A percentile compares a stretch with the other conserved stretches of the same genome.
These are phyloP conservation scores for Phenacoccus solenopsis DNA, from an alignment of 1,140 invertebrate genomes.

Conservation along the genomic window DNA sequence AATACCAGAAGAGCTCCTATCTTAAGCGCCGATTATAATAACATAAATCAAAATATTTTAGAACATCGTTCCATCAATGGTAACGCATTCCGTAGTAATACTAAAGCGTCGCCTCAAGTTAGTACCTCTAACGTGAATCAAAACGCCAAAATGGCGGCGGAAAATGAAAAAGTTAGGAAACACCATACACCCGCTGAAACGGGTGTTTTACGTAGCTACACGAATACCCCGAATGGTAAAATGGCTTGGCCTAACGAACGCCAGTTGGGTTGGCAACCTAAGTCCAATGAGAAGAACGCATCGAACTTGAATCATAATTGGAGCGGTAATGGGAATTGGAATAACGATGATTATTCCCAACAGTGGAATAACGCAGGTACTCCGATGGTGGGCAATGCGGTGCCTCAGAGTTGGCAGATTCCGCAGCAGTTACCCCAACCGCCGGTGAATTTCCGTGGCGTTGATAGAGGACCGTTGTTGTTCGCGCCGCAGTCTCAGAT, in stretches of 20 bases:
- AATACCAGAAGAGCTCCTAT: slow-evolving; percentile 8
- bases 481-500: neutral
- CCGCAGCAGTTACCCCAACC: neutral
- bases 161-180: slow-evolving; percentile 10
- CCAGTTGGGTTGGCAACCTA: neutral
- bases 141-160: neutral
- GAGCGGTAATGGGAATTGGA: neutral
- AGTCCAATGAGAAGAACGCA: neutral
- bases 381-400: neutral
- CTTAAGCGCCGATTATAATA: slow-evolving; percentile 16
- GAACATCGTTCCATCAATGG: slow-evolving; percentile 10
- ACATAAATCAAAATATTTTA: slow-evolving; percentile 9
- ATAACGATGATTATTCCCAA: neutral
- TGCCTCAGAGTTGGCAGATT: neutral
- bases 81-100: neutral
- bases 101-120: neutral
- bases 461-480: neutral
- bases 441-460: neutral
- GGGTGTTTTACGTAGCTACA: slow-evolving; percentile 19
- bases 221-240: slow-evolving; percentile 21
- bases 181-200: slow-evolving; percentile 19
- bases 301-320: neutral
- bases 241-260: slow-evolving; percentile 21
- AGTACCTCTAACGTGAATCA: neutral
- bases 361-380: neutral